Base-by-base conservation (phyloP, 1,140 invertebrate genomes). In the Nasonia vitripennis region DNA sequence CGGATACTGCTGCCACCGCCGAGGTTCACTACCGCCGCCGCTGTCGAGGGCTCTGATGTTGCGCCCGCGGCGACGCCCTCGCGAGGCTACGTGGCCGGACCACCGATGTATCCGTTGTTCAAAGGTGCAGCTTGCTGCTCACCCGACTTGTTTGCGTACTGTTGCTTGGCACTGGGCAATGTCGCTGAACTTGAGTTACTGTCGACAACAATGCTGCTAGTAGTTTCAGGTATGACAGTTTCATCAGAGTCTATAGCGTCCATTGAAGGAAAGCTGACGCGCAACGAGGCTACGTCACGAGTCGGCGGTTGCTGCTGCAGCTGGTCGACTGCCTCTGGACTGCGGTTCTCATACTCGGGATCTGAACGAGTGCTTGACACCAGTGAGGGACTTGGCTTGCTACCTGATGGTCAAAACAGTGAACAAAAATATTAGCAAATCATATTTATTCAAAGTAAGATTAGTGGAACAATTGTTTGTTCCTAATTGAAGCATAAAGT, bases 101-200 rank as follows among this genome's bases (percentile, higher is more conserved):
- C 88, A 67, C 91, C 89, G 9, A 93, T 92, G 79, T 92, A 93
- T 68, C 93, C 93, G 55, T 93, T 93, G 90, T 86, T 92, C 91
- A 41, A 88, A 75, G 86, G 90, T 89, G 68, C 90, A 89, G 11
- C 71, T 78, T 62, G 86, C 87, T n/a, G 45, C 48, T 31, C 86
- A 83, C 34, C 86, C 77, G n/a, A 79, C 45, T 85, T 84, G n/a
- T 85, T 86, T 27, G 48, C 23, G 14, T 88, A 85, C 7, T 85
- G 87, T 88, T 51, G 27, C 27, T 48, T 78, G 79, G 4, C 12
- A 6, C 11, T 55, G 6, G 62, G 20, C 10, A 2, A 48, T 17
- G 3, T n/a, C 10, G 27, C 83, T 11, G 27, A 17, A 0, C 51
- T 74, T 2, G 83, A 86, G 27, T 88, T 88, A 75, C 86, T 86